These are phyloP conservation scores for Chromobotia macracanthus DNA, from an alignment of 2,797 vertebrate species.

Conservation along the genomic window DNA sequence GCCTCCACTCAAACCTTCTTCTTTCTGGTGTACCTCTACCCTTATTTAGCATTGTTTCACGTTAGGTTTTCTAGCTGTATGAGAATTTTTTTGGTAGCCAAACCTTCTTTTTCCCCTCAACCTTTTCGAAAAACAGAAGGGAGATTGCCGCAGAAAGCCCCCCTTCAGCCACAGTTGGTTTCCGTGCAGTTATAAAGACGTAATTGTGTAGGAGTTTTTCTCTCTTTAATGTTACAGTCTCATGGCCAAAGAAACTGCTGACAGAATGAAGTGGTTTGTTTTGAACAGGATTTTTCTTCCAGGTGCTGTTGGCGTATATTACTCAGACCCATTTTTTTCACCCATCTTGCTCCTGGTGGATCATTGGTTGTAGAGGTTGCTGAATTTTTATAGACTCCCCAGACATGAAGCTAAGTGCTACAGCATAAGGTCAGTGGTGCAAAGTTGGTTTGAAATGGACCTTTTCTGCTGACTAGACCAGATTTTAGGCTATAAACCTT, in stretches of 20 bases:
- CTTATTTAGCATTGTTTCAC: not conserved
- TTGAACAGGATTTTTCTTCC: slow-evolving; percentile 63
- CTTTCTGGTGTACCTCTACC: not conserved
- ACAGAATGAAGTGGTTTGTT: slow-evolving; percentile 64
- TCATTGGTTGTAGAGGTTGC: slow-evolving; percentile 37
- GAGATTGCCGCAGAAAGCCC: not conserved
- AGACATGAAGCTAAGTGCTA: slow-evolving; percentile 50
- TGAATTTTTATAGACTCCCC: slow-evolving; percentile 56
- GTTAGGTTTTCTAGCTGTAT: too few relatives aligned
- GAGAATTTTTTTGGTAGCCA: not conserved
- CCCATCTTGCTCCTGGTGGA: slow-evolving; percentile 55
- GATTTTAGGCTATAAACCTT: slow-evolving; percentile 35
- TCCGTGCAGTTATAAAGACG: slow-evolving; percentile 59
- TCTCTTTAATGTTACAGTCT: slow-evolving; percentile 63
- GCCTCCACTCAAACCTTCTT: slow-evolving; percentile 61
- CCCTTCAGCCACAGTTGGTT: not conserved
- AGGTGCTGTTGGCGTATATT: slow-evolving; percentile 70
- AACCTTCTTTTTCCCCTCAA: not conserved
- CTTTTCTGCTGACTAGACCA: slow-evolving; percentile 57
- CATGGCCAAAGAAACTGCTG: slow-evolving; percentile 67
- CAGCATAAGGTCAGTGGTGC: slow-evolving; percentile 60
- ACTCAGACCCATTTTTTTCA: slow-evolving; percentile 50
- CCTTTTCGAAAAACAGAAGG: not conserved
- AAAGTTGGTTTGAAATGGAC: slow-evolving; percentile 49
- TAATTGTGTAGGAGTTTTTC: slow-evolving; percentile 43